Evolutionary conservation across 2,888 invertebrate species (phyloP).

Genomic region (Dryobotodes eremita): DNA sequence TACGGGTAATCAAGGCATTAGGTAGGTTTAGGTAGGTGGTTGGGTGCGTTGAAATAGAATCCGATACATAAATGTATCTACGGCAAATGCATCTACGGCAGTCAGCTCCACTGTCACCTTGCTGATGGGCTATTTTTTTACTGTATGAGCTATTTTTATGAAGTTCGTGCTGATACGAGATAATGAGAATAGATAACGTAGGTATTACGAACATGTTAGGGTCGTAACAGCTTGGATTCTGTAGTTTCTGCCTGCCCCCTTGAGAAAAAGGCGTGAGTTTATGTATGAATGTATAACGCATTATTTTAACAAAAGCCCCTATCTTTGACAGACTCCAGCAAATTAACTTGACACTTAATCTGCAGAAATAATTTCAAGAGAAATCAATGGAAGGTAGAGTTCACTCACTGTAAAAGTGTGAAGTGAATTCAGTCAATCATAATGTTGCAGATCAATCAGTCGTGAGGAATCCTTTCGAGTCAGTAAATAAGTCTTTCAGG

Average conservation of each 20-base stretch:
- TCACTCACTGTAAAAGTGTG: background rate
- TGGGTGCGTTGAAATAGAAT: background rate
- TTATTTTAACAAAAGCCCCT: background rate
- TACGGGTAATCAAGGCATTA: background rate
- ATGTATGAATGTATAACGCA: background rate
- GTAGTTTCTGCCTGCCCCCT: background rate
- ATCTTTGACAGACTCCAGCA: too few relatives aligned
- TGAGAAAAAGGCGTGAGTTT: too few relatives aligned
- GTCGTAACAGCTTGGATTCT: background rate
- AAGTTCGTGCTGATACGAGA: background rate
- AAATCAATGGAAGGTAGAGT: background rate
- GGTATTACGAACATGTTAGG: background rate
- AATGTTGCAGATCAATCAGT: constrained; percentile 11
- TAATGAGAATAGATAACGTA: background rate
- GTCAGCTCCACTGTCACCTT: background rate
- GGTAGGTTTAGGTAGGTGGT: background rate
- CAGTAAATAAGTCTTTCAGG: constrained; percentile 35
- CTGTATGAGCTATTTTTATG: background rate
- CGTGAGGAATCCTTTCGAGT: constrained; percentile 17
- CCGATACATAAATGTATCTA: background rate
- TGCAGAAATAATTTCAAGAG: background rate
- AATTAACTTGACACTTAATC: background rate
- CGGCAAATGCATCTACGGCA: background rate
- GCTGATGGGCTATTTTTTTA: background rate
- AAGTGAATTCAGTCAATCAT: constrained; percentile 6